A percentile compares a stretch with the other conserved stretches of the same genome.
Conservation (phyloP, 2,888 invertebrate species). For the Drosophila borealis region DNA sequence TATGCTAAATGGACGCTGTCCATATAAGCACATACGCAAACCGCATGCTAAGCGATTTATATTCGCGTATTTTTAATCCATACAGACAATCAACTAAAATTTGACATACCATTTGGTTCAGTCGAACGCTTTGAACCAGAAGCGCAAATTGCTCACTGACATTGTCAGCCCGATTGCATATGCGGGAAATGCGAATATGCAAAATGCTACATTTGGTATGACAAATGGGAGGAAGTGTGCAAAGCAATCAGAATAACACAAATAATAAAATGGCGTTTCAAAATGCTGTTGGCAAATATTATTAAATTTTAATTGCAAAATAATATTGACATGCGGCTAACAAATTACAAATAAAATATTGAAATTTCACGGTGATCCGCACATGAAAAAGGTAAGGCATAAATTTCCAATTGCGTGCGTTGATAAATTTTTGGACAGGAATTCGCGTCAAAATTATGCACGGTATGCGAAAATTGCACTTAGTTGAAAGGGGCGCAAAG, state of each 20-base stretch:
- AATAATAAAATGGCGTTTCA: conserved; percentile 27
- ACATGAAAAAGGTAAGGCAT: conserved; percentile 22
- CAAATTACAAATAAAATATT: conserved; percentile 71
- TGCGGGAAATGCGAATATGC: conserved; percentile 13
- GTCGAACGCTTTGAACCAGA: conserved; percentile 13
- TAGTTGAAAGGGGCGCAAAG: conserved; percentile 10
- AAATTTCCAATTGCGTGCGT: conserved; percentile 18
- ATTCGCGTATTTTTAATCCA: conserved; percentile 22
- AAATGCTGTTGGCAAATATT: conserved; percentile 42
- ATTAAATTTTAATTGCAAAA: conserved; percentile 75
- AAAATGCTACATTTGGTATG: not conserved
- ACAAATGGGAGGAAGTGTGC: not conserved
- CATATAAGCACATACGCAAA: not conserved
- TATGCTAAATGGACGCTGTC: conserved; percentile 7
- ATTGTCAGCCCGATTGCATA: conserved; percentile 26
- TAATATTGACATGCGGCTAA: conserved; percentile 71
- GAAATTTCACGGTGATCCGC: conserved; percentile 35
- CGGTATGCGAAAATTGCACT: conserved; percentile 17
- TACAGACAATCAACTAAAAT: conserved; percentile 33
- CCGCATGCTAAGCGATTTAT: conserved; percentile 26
- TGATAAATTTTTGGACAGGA: conserved; percentile 5
- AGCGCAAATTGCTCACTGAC: conserved; percentile 26
- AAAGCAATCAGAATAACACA: conserved; percentile 20
- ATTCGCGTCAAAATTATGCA: conserved; percentile 22
- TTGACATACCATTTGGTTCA: conserved; percentile 28